These are phyloP conservation scores for Hystrix cristata DNA, from an alignment of 2,113 vertebrate genomes.

Conservation along the genomic window DNA sequence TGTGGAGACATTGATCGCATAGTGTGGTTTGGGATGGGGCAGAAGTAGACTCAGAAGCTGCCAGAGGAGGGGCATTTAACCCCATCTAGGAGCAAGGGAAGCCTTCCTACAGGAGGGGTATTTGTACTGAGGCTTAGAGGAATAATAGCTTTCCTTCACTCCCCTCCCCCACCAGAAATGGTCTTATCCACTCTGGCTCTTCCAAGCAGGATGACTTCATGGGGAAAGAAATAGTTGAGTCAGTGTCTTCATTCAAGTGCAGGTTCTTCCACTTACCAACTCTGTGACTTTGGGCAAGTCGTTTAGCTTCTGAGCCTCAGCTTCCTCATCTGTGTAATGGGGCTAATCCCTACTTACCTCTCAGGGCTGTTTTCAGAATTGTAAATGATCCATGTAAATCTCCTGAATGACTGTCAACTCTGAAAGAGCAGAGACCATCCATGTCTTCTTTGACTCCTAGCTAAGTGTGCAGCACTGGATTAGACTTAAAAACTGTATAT, in stretches of 20 bases:
- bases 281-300: constrained; percentile 39
- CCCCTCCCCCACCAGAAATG: not conserved
- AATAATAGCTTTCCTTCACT: constrained; percentile 30
- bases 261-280: constrained; percentile 41
- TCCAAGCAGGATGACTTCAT: constrained; percentile 42
- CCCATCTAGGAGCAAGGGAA: not conserved
- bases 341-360: constrained; percentile 44
- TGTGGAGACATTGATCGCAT: not conserved
- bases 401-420: constrained; percentile 28
- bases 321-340: constrained; percentile 60
- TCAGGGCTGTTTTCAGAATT: constrained; percentile 58
- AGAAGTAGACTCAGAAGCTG: constrained; percentile 48
- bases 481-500: not conserved
- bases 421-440: not conserved
- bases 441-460: constrained; percentile 35
- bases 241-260: constrained; percentile 60
- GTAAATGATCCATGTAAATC: constrained; percentile 24
- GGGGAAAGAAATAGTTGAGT: constrained; percentile 28
- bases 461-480: constrained; percentile 4
- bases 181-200: constrained; percentile 33
- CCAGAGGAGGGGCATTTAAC: constrained; percentile 16
- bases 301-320: constrained; percentile 62
- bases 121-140: constrained; percentile 44
- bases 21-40: constrained; percentile 48
- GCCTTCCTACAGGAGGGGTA: not conserved